Conservation (phyloP, 2,113 vertebrate species). For the Tetrax tetrax region DNA sequence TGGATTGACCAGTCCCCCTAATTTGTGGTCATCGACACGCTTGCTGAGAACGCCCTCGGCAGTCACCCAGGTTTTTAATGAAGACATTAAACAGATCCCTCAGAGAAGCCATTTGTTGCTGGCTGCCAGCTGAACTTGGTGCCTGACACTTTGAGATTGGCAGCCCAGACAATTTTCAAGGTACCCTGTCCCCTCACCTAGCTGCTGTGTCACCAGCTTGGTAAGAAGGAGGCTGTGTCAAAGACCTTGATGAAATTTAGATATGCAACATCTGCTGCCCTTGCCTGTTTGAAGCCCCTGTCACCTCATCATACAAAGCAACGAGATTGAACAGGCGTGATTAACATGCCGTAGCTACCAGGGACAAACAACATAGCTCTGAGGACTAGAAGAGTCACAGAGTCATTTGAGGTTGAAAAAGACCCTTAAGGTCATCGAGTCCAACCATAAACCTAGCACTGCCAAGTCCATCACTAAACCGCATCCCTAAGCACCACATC, state of each 20-base stretch:
- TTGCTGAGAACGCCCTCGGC: not conserved
- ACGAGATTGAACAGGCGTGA: not conserved
- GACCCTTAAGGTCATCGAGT: too few species aligned
- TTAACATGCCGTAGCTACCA: not conserved
- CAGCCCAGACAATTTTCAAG: not conserved
- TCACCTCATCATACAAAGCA: not conserved
- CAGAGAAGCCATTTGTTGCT: not conserved
- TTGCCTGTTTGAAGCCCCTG: not conserved
- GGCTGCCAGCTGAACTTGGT: not conserved
- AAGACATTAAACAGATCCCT: not conserved
- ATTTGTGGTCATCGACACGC: not conserved
- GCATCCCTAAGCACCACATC: too few species aligned
- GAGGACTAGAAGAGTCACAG: not conserved
- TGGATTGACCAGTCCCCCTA: not conserved
- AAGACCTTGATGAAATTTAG: not conserved
- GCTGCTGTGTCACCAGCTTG: not conserved
- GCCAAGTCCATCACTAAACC: too few species aligned
- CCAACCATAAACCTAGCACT: too few species aligned
- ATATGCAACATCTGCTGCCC: not conserved
- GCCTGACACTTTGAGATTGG: not conserved
- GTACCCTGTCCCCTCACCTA: not conserved
- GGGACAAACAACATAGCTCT: not conserved
- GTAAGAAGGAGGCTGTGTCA: not conserved
- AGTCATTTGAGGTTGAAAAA: too few species aligned
- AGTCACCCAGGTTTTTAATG: not conserved